Conservation (phyloP, 2,888 invertebrate species). For the Drosophila aldrichi region DNA sequence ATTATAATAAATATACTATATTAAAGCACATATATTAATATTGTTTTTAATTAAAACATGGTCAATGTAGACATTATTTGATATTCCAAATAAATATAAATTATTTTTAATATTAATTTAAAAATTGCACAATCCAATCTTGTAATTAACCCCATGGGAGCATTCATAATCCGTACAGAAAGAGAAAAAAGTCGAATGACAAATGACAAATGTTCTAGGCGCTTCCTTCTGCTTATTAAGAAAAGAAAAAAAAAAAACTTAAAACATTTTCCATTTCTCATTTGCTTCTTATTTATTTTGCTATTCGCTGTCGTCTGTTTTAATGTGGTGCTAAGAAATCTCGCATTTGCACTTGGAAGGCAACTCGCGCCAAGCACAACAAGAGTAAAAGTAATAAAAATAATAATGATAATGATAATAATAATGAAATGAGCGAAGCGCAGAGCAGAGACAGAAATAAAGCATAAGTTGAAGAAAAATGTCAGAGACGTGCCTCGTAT, state of each 20-base stretch:
- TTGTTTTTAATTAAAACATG: too few relatives aligned
- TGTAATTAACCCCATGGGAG: not conserved
- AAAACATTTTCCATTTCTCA: slow-evolving; percentile 26
- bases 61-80: not conserved
- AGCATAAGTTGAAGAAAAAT: slow-evolving; percentile 69
- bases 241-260: slow-evolving; percentile 22
- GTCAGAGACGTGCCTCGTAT: slow-evolving; percentile 80
- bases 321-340: slow-evolving; percentile 77
- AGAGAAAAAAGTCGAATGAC: slow-evolving; percentile 14
- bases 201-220: slow-evolving; percentile 11
- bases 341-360: slow-evolving; percentile 69
- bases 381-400: slow-evolving; percentile 20
- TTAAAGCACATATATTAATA: too few relatives aligned
- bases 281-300: slow-evolving; percentile 20
- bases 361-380: slow-evolving; percentile 18
- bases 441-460: slow-evolving; percentile 50
- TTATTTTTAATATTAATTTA: not conserved
- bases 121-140: not conserved
- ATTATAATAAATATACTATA: too few relatives aligned
- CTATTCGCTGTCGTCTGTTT: slow-evolving; percentile 52
- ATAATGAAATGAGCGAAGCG: slow-evolving; percentile 64
- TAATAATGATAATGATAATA: slow-evolving; percentile 60
- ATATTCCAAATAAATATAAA: not conserved
- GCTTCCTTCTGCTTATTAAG: slow-evolving; percentile 1
- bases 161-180: not conserved